Evolutionary conservation across 2,888 invertebrate species (phyloP).

Genomic region (Microplitis manilae): DNA sequence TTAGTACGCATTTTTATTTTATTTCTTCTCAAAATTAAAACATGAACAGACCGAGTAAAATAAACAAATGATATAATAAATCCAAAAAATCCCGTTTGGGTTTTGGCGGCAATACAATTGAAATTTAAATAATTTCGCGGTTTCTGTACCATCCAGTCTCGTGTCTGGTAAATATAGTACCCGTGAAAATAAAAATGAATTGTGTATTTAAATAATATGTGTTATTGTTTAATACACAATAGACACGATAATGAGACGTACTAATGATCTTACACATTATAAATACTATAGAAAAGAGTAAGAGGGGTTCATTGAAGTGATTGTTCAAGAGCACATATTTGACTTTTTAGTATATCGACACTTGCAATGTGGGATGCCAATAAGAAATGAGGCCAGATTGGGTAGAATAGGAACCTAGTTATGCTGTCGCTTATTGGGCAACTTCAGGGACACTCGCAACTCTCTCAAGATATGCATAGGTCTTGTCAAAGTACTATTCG

Average conservation of each 20-base stretch:
- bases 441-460: conserved; percentile 49
- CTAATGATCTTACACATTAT: conserved; percentile 25
- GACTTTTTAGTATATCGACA: conserved; percentile 8
- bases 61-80: conserved; percentile 23
- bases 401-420: conserved; percentile 53
- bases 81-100: background rate
- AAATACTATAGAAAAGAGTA: conserved; percentile 61
- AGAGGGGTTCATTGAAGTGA: conserved; percentile 34
- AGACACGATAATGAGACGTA: conserved; percentile 5
- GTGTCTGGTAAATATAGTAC: background rate
- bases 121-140: conserved; percentile 9
- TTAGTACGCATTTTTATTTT: background rate
- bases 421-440: conserved; percentile 56
- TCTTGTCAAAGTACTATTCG: conserved; percentile 61
- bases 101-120: background rate
- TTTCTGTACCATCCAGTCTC: background rate
- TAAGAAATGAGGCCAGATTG: conserved; percentile 69
- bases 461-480: conserved; percentile 52
- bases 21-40: background rate
- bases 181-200: background rate
- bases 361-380: conserved; percentile 60
- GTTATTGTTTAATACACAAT: conserved; percentile 2
- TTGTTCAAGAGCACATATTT: conserved; percentile 46
- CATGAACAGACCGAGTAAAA: background rate
- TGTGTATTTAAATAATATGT: background rate